A percentile compares a stretch with the other conserved stretches of the same genome.
phyloP scores from a whole-genome alignment of 2,113 vertebrate species.

The Dromaius novaehollandiae region DNA sequence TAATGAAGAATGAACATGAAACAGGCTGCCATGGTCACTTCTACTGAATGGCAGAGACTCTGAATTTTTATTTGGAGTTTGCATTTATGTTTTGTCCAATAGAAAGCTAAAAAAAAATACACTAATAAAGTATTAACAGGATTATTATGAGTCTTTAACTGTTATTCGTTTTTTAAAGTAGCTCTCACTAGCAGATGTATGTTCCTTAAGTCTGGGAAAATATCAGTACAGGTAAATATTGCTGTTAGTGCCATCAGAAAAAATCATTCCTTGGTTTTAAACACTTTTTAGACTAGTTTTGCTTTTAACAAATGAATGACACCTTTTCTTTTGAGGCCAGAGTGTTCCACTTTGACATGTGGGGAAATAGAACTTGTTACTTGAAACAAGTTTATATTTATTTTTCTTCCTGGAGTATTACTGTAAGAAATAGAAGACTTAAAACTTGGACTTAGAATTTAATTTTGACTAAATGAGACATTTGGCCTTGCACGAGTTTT shows the following conservation, averaged over 20 bases:
- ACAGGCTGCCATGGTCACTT: constrained; percentile 87
- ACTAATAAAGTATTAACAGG: constrained; percentile 99
- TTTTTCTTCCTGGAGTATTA: not conserved
- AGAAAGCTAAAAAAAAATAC: constrained; percentile 88
- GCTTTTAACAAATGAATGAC: not conserved
- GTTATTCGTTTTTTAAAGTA: not conserved
- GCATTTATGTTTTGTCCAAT: constrained; percentile 90
- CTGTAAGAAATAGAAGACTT: not conserved
- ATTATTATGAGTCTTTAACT: constrained; percentile 64
- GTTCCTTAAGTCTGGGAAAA: not conserved
- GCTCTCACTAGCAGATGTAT: not conserved
- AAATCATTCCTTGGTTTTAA: not conserved
- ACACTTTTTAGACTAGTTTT: not conserved
- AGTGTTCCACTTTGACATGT: not conserved
- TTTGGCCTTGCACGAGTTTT: not conserved
- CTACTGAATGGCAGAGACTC: constrained; percentile 85
- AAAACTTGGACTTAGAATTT: not conserved
- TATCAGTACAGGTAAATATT: not conserved
- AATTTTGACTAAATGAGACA: not conserved
- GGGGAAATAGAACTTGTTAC: not conserved
- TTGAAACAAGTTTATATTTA: not conserved
- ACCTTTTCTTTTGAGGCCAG: not conserved
- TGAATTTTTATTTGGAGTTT: constrained; percentile 84
- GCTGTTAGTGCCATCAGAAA: not conserved
- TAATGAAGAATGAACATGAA: constrained; percentile 78